Conservation (phyloP, 1,140 invertebrate genomes). For the Propsilocerus akamusi region DNA sequence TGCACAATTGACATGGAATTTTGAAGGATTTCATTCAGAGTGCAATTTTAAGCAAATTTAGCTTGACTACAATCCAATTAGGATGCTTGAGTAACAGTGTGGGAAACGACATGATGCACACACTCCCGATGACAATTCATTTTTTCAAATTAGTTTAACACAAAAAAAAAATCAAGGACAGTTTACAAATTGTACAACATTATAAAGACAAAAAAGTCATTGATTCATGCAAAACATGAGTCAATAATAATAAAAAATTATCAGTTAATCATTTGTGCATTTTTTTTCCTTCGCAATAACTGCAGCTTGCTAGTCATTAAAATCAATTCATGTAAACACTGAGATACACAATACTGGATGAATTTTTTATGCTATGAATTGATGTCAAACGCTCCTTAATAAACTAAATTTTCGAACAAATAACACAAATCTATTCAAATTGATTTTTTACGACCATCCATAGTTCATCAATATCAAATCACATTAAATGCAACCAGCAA, state of each 20-base stretch:
- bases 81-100: no score
- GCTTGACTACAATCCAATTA: no score
- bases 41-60: no score
- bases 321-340: not conserved
- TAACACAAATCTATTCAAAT: no score
- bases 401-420: not conserved
- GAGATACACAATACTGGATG: not conserved
- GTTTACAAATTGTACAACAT: not conserved
- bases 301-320: not conserved
- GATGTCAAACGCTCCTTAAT: not conserved
- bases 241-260: no score
- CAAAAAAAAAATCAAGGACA: no score
- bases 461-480: constrained; percentile 1
- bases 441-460: not conserved
- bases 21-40: no score
- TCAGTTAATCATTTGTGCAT: no score
- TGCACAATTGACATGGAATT: no score
- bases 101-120: no score
- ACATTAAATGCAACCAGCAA: no score
- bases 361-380: not conserved
- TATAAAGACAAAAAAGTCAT: not conserved
- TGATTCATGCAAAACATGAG: no score
- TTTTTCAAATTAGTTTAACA: not conserved
- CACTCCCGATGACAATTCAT: not conserved
- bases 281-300: not conserved